These are phyloP conservation scores for Lamprotornis superbus DNA, from an alignment of 2,113 vertebrate species.

Conservation along the genomic window DNA sequence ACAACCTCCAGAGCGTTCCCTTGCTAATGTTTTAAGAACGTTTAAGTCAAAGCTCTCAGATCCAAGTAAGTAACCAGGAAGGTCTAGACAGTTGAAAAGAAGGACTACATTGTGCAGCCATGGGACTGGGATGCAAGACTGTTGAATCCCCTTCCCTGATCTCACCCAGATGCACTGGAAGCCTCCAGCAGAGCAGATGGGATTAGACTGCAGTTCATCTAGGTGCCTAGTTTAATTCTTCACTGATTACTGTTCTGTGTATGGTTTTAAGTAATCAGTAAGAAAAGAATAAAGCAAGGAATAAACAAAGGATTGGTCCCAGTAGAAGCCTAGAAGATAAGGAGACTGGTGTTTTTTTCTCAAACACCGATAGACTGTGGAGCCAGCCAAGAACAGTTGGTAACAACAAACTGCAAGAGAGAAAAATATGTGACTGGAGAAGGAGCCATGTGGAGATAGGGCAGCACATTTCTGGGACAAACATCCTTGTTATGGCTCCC, in stretches of 20 bases:
- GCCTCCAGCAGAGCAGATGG: neutral
- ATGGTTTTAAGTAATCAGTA: neutral
- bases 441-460: too few relatives aligned
- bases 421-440: neutral
- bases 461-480: neutral
- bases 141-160: neutral
- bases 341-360: neutral
- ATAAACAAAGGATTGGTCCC: neutral
- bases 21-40: neutral
- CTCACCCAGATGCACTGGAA: neutral
- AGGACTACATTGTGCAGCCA: neutral
- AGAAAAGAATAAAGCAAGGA: neutral
- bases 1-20: neutral
- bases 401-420: neutral
- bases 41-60: neutral
- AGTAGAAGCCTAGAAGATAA: neutral
- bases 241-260: neutral
- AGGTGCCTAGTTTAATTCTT: neutral
- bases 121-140: neutral
- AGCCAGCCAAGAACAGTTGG: neutral
- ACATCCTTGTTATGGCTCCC: neutral
- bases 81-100: neutral
- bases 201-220: neutral
- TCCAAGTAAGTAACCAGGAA: neutral
- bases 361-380: neutral